Percentiles rank a stretch among this genome's conserved stretches.
phyloP scores from a whole-genome alignment of 1,140 invertebrate species.

The Ruditapes philippinarum region DNA sequence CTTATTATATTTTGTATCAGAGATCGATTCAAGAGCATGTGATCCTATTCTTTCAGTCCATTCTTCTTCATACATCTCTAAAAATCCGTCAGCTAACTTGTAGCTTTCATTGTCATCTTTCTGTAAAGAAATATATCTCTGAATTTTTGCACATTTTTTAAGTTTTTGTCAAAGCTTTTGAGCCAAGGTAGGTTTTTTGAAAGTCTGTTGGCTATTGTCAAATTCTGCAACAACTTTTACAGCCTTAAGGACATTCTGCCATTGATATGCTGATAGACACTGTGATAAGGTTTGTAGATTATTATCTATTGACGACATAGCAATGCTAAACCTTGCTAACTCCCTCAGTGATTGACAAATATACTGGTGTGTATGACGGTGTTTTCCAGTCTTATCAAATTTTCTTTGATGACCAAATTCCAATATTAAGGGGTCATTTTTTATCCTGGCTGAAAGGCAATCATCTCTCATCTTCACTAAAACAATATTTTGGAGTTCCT shows the following conservation, averaged over 20 bases:
- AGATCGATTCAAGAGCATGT: not conserved
- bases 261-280: not conserved
- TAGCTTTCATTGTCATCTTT: not conserved
- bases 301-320: not conserved
- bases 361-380: conserved; percentile 12
- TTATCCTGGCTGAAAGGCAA: too few species aligned
- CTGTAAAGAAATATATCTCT: not conserved
- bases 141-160: conserved; percentile 13
- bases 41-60: conserved; percentile 10
- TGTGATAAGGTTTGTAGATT: not conserved
- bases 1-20: conserved; percentile 15
- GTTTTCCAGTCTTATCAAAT: conserved; percentile 23
- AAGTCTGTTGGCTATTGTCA: not conserved
- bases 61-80: conserved; percentile 10
- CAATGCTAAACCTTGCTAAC: not conserved
- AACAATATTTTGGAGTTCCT: not conserved
- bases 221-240: not conserved
- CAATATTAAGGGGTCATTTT: not conserved
- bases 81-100: not conserved
- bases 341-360: not conserved
- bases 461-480: conserved; percentile 33
- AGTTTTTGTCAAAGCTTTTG: conserved; percentile 13
- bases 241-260: not conserved
- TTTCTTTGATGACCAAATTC: conserved; percentile 14
- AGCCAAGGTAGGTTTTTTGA: conserved; percentile 3